Conservation (phyloP, 2,797 vertebrate genomes). For the Rhodeus uyekii region DNA sequence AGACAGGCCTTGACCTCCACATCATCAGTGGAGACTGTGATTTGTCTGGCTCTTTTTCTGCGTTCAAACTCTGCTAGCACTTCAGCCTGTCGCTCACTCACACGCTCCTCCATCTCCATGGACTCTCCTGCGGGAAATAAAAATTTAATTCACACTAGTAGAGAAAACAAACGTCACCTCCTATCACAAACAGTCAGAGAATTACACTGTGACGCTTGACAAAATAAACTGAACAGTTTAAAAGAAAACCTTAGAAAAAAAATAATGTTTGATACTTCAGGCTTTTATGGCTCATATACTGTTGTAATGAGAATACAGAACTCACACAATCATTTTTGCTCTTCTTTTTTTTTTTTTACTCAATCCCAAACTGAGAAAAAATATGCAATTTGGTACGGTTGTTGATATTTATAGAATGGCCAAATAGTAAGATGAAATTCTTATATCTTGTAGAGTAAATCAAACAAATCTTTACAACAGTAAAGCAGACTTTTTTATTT, state of each 20-base stretch:
- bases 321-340: too few relatives aligned
- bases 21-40: conserved; percentile 95
- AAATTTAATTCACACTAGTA: not conserved
- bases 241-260: not conserved
- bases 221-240: not conserved
- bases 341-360: too few relatives aligned
- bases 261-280: not conserved
- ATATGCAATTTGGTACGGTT: not conserved
- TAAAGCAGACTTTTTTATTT: too few relatives aligned
- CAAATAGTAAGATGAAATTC: not conserved
- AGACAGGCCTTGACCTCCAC: conserved; percentile 93
- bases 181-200: not conserved
- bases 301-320: not conserved
- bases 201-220: not conserved
- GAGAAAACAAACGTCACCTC: not conserved
- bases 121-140: conserved; percentile 80
- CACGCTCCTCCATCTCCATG: conserved; percentile 91
- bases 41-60: conserved; percentile 90
- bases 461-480: not conserved
- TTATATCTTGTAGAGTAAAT: not conserved
- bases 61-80: conserved; percentile 94
- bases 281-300: not conserved
- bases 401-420: not conserved
- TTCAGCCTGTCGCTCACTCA: conserved; percentile 91
- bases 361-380: not conserved